These are phyloP conservation scores for Ellobium chinense DNA, from an alignment of 2,888 invertebrate species.

Conservation along the genomic window DNA sequence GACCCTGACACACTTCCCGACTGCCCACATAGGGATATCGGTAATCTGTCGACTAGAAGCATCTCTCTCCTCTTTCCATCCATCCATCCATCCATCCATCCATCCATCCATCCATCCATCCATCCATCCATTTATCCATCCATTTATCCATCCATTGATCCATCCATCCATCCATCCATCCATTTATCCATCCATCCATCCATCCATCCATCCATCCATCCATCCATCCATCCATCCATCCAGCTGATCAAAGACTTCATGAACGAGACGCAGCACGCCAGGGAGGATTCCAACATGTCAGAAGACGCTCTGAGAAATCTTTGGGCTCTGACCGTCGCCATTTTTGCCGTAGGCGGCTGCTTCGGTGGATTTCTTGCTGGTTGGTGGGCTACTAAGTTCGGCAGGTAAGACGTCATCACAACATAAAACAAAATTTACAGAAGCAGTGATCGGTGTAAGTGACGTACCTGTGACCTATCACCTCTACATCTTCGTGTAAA, in stretches of 20 bases:
- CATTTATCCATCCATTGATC: background rate
- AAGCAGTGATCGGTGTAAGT: no score
- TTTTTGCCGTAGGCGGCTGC: slow-evolving; percentile 99
- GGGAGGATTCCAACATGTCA: slow-evolving; percentile 57
- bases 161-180: background rate
- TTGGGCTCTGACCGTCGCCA: slow-evolving; percentile 90
- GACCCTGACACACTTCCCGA: no score
- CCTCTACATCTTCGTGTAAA: no score
- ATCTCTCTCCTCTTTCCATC: background rate
- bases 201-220: background rate
- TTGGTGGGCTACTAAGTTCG: slow-evolving; percentile 97
- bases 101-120: slow-evolving; percentile 3
- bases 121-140: background rate
- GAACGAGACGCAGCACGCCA: slow-evolving; percentile 63
- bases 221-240: slow-evolving; percentile 9
- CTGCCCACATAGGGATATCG: no score
- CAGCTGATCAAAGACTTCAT: slow-evolving; percentile 74
- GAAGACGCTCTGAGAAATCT: slow-evolving; percentile 66
- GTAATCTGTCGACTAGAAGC: no score
- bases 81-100: background rate
- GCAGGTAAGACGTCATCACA: slow-evolving; percentile 83
- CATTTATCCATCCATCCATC: background rate
- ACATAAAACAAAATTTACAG: no score
- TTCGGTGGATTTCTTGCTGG: slow-evolving; percentile 97
- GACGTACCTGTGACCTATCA: no score